Percentiles rank a stretch among this genome's conserved stretches.
Conservation (phyloP, 1,140 invertebrate genomes). For the Formica selysi region DNA sequence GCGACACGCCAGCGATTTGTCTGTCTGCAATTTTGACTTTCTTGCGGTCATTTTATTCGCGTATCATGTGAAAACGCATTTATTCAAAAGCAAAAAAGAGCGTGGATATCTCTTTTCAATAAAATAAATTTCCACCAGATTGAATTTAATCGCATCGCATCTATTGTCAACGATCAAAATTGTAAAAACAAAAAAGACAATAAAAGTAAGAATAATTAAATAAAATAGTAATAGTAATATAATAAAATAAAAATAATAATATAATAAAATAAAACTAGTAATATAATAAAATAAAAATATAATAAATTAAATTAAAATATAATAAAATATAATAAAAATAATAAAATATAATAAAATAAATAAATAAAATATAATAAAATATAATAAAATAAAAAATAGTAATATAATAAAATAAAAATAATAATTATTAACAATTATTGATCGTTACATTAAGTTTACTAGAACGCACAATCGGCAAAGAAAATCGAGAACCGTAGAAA, state of each 20-base stretch:
- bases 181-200: neutral
- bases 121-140: neutral
- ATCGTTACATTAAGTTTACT: neutral
- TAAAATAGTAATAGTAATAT: too few relatives aligned
- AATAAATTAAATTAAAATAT: too few relatives aligned
- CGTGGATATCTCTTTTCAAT: neutral
- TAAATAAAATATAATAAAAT: too few relatives aligned
- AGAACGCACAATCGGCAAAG: neutral
- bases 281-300: too few relatives aligned
- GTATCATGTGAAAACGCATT: neutral
- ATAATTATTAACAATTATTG: neutral
- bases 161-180: neutral
- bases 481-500: constrained; percentile 18
- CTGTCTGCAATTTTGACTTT: constrained; percentile 26
- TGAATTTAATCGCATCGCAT: neutral
- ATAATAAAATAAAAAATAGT: too few relatives aligned
- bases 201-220: neutral
- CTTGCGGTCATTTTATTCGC: constrained; percentile 3
- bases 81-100: neutral
- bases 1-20: constrained; percentile 38
- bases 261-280: too few relatives aligned
- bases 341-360: too few relatives aligned
- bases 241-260: too few relatives aligned
- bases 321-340: too few relatives aligned
- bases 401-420: too few relatives aligned